Evolutionary conservation across 2,797 vertebrate species (phyloP), one percentile per base, ranked within the genome.

Genomic region (Scleropages formosus): DNA sequence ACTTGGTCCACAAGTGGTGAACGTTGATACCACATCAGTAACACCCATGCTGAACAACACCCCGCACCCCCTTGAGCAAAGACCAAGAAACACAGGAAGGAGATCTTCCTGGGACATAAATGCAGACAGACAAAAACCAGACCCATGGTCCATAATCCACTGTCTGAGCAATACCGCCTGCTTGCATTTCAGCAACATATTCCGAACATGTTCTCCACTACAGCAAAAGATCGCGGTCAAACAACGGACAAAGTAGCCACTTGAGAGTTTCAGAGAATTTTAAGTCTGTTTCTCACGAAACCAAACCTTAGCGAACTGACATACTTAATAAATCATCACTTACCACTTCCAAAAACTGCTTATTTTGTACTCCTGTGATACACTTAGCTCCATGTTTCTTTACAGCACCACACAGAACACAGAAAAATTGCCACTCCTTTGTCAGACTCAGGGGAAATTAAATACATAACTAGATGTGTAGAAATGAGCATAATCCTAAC

Each of bases 51-150:
- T 71, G 49, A 59, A 64, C 56, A 46, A 47, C 39, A 59, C 18
- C n/a, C 18, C 18, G n/a, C n/a, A n/a, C n/a, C n/a, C n/a, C n/a
- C 56, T 44, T n/a, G 4, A 46, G 6, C 15, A 20, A 59, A 67
- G 12, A 68, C 39, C 44, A 20, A 46, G n/a, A 27, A 6, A 27
- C n/a, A 31, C 24, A 27, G 65, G 39, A 39, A 56, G 12, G 9
- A 3, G 0, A 49, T 53, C 18, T 60, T 61, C 51, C 65, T 65
- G 60, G 56, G 75, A 22, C 1, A 8, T 46, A 61, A 60, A 10
- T 27, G 74, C 46, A 44, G 59, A 69, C 56, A 49, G 74, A 75
- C 4, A 44, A 75, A 69, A 58, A 60, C 64, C 74, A 75, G 65
- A 69, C 20, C 26, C 13, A 49, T 22, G 31, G 68, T 49, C 49